Percentiles rank a stretch among this genome's conserved stretches.
These are phyloP conservation scores for Charanyca ferruginea DNA, from an alignment of 2,888 invertebrate genomes.

Conservation along the genomic window DNA sequence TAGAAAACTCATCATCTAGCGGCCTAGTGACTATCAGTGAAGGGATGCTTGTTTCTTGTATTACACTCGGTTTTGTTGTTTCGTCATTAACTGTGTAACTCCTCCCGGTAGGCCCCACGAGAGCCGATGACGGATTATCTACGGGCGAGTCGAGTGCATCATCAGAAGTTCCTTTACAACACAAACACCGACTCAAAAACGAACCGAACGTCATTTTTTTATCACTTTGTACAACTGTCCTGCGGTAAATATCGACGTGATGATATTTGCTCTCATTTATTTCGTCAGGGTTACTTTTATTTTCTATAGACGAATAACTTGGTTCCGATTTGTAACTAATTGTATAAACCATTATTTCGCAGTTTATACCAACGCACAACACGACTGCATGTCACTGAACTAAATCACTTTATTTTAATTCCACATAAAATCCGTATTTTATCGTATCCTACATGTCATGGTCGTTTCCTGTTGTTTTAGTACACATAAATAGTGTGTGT, in stretches of 20 bases:
- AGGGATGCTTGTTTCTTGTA: conserved; percentile 59
- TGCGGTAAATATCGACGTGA: conserved; percentile 79
- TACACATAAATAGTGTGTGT: conserved; percentile 51
- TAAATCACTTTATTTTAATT: conserved; percentile 75
- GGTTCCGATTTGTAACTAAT: conserved; percentile 72
- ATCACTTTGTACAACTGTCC: conserved; percentile 63
- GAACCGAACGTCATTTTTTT: conserved; percentile 71
- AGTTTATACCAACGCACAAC: conserved; percentile 61
- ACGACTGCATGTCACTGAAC: conserved; percentile 73
- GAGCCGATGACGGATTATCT: conserved; percentile 77
- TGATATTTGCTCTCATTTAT: conserved; percentile 70
- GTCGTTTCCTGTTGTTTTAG: conserved; percentile 84
- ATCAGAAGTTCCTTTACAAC: conserved; percentile 70
- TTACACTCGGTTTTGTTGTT: conserved; percentile 45
- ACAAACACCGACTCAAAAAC: conserved; percentile 74
- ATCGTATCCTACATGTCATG: conserved; percentile 83
- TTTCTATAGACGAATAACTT: conserved; percentile 78
- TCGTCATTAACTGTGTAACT: conserved; percentile 80
- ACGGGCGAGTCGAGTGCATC: conserved; percentile 71
- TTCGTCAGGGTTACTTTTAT: conserved; percentile 65
- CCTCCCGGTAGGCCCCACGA: conserved; percentile 76
- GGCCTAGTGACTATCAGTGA: conserved; percentile 67
- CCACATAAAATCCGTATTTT: conserved; percentile 82
- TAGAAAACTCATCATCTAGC: conserved; percentile 67
- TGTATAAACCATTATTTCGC: conserved; percentile 74